phyloP scores from a whole-genome alignment of 1,140 invertebrate genomes.

The Cotesia vestalis region DNA sequence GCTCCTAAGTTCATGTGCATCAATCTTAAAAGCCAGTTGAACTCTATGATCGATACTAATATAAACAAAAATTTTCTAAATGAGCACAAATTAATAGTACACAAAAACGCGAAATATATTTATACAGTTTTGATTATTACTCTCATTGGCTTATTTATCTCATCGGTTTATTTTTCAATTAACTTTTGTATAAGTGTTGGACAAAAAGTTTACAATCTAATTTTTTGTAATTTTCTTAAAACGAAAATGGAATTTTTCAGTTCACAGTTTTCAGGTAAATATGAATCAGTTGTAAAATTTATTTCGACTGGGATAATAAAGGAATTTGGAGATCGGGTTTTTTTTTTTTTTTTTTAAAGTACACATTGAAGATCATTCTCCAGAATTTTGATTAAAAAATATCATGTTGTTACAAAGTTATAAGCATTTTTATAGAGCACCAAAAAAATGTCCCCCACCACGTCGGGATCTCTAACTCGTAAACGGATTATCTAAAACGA shows the following conservation, averaged over 20 bases:
- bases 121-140: constrained; percentile 57
- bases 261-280: constrained; percentile 76
- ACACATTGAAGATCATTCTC: no score
- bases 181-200: constrained; percentile 83
- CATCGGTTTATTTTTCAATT: constrained; percentile 77
- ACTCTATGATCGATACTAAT: constrained; percentile 36
- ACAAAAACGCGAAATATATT: constrained; percentile 55
- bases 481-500: no score
- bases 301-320: no score
- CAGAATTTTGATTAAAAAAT: no score
- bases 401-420: no score
- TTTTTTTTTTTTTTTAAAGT: no score
- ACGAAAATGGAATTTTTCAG: constrained; percentile 88
- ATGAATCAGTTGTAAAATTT: constrained; percentile 5
- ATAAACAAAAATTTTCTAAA: no score
- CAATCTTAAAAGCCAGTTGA: constrained; percentile 46
- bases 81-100: no score
- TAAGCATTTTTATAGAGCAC: no score
- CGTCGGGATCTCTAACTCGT: no score
- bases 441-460: no score
- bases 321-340: no score
- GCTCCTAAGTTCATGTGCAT: constrained; percentile 16
- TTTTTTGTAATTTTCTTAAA: constrained; percentile 81
- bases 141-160: constrained; percentile 66
- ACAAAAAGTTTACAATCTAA: constrained; percentile 79